Conservation (phyloP, 2,113 vertebrate species). For the Poeciliopsis turrubarensis region DNA sequence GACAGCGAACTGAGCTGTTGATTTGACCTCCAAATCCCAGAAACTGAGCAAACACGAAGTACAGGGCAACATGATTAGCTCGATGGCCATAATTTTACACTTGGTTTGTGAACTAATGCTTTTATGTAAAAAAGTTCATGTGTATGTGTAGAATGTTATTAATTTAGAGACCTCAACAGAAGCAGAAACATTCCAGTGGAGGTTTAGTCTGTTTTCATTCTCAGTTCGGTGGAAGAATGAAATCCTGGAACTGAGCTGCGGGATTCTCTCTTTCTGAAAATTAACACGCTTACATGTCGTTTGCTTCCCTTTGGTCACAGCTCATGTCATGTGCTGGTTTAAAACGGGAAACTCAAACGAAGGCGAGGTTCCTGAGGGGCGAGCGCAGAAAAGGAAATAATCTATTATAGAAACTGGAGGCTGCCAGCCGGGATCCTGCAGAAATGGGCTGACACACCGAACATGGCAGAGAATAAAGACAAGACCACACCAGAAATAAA, state of each 20-base stretch:
- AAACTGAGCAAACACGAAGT: neutral
- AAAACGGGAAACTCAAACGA: neutral
- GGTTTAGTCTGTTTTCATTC: constrained; percentile 29
- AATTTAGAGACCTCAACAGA: constrained; percentile 7
- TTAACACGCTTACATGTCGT: constrained; percentile 31
- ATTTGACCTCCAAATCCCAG: too few relatives aligned
- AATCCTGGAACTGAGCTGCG: constrained; percentile 16
- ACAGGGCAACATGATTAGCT: neutral
- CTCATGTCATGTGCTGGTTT: neutral
- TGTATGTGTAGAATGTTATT: constrained; percentile 1
- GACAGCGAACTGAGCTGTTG: too few relatives aligned
- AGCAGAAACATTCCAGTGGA: constrained; percentile 10
- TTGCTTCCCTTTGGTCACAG: constrained; percentile 36
- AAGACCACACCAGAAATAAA: neutral
- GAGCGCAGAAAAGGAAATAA: neutral
- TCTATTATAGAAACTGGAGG: neutral
- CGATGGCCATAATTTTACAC: neutral
- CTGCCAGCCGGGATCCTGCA: neutral
- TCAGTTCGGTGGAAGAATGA: constrained; percentile 31
- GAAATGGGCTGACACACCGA: neutral
- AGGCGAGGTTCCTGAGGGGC: neutral
- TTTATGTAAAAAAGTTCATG: neutral
- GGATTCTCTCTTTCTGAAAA: constrained; percentile 31
- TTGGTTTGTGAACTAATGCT: neutral
- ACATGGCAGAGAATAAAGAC: neutral